Conservation (phyloP, 1,140 invertebrate genomes). For the Drosophila ohnishii region DNA sequence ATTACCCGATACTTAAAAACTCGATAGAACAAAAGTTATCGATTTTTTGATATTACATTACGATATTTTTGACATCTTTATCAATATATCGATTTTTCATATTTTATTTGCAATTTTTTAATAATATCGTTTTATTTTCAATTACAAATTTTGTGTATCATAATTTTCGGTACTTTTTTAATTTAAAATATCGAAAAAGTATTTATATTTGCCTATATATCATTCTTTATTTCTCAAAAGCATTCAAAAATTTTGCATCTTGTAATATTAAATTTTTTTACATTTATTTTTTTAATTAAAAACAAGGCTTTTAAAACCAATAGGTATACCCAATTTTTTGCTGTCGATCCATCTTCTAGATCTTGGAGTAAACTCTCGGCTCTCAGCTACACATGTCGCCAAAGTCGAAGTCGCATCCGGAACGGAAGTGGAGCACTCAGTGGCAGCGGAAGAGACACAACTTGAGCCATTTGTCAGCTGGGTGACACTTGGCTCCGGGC, state of each 20-base stretch:
- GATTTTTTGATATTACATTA: too few relatives aligned
- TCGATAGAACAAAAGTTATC: too few relatives aligned
- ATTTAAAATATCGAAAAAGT: background rate
- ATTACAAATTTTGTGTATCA: too few relatives aligned
- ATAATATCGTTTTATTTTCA: too few relatives aligned
- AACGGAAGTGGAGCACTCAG: conserved; percentile 58
- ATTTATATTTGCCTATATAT: background rate
- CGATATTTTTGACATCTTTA: too few relatives aligned
- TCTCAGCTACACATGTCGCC: conserved; percentile 41
- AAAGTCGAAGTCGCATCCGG: conserved; percentile 50
- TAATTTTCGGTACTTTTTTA: background rate
- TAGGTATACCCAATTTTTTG: background rate
- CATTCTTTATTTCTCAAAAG: too few relatives aligned
- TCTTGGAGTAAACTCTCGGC: conserved; percentile 22
- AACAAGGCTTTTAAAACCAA: background rate
- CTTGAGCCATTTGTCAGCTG: conserved; percentile 65
- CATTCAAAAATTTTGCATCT: background rate
- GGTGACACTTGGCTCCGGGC: conserved; percentile 28
- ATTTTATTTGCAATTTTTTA: too few relatives aligned
- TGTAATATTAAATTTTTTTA: accelerated
- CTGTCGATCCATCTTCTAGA: conserved; percentile 37
- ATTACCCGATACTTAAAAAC: too few relatives aligned
- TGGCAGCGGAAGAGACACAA: conserved; percentile 56
- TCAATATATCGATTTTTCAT: too few relatives aligned
- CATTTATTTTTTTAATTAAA: background rate